Evolutionary conservation across 2,888 invertebrate genomes (phyloP).

Genomic region (Sesia apiformis): DNA sequence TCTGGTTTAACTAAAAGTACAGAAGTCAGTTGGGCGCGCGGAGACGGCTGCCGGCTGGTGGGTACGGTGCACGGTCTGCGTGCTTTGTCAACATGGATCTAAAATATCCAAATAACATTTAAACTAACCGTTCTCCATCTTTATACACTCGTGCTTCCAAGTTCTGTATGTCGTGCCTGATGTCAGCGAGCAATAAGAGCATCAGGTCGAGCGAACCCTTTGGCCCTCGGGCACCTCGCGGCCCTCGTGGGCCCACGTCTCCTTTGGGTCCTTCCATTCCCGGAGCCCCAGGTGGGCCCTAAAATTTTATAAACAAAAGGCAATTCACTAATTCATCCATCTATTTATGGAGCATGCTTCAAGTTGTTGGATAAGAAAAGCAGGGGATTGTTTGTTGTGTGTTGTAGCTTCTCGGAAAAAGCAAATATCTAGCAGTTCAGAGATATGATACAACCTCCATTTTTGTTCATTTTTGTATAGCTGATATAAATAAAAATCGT

Average conservation of each 20-base stretch:
- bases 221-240: slow-evolving; percentile 75
- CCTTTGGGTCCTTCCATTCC: slow-evolving; percentile 78
- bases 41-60: too few species aligned
- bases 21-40: too few species aligned
- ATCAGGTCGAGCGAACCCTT: slow-evolving; percentile 78
- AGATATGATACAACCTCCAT: too few species aligned
- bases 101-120: background rate
- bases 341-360: too few species aligned
- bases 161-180: slow-evolving; percentile 77
- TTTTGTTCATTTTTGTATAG: too few species aligned
- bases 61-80: too few species aligned
- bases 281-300: slow-evolving; percentile 77
- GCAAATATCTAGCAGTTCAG: too few species aligned
- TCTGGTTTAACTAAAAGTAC: too few species aligned
- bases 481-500: too few species aligned
- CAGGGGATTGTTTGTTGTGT: background rate
- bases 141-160: slow-evolving; percentile 74
- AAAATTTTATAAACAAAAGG: background rate
- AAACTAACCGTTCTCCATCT: slow-evolving; percentile 69
- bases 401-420: background rate
- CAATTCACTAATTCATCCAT: too few species aligned
- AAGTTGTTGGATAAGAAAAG: too few species aligned
- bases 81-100: background rate
- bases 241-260: slow-evolving; percentile 71
- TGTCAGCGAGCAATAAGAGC: slow-evolving; percentile 77